These are phyloP conservation scores for Nectonema munidae DNA, from an alignment of 2,888 invertebrate species.

Conservation along the genomic window DNA sequence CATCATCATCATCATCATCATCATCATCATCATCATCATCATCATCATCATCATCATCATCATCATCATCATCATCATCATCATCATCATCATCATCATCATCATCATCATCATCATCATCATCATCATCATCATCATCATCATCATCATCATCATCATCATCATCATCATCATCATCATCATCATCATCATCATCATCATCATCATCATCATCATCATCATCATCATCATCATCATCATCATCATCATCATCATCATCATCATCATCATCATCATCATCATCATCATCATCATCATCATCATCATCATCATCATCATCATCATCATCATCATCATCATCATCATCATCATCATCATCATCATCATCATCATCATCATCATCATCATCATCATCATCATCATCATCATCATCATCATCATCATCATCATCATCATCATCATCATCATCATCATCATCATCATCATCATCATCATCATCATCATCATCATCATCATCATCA, in stretches of 20 bases:
- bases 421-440: slow-evolving; percentile 24
- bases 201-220: slow-evolving; percentile 13
- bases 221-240: slow-evolving; percentile 12
- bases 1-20: slow-evolving; percentile 15
- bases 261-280: slow-evolving; percentile 12
- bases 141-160: slow-evolving; percentile 14
- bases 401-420: slow-evolving; percentile 16
- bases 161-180: slow-evolving; percentile 13
- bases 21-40: slow-evolving; percentile 11
- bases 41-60: background rate
- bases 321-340: slow-evolving; percentile 8
- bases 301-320: slow-evolving; percentile 1
- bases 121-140: slow-evolving; percentile 14
- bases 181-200: slow-evolving; percentile 13
- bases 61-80: slow-evolving; percentile 2
- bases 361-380: slow-evolving; percentile 16
- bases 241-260: slow-evolving; percentile 13
- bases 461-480: slow-evolving; percentile 18
- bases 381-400: slow-evolving; percentile 18
- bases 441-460: slow-evolving; percentile 21
- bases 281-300: slow-evolving; percentile 8
- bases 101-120: slow-evolving; percentile 13
- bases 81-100: slow-evolving; percentile 10
- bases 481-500: slow-evolving; percentile 20
- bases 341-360: slow-evolving; percentile 1